A percentile compares a stretch with the other conserved stretches of the same genome.
These are phyloP conservation scores for Anthophora plumipes DNA, from an alignment of 2,888 invertebrate genomes.

Conservation along the genomic window DNA sequence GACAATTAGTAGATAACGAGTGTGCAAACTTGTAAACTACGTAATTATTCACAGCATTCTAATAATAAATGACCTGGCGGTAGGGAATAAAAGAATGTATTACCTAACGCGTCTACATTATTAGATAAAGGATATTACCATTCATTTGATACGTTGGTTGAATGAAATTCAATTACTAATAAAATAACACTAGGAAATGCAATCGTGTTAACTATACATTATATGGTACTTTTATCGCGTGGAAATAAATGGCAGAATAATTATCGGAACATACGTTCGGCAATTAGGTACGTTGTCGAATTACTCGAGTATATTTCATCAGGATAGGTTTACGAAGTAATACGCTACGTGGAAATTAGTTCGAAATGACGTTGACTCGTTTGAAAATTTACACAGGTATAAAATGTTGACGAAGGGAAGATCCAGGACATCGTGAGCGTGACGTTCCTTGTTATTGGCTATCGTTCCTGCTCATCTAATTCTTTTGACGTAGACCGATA, in stretches of 20 bases:
- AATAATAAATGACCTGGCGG: constrained; percentile 30
- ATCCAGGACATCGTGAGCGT: constrained; percentile 59
- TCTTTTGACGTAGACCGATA: constrained; percentile 65
- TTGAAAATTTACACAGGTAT: not conserved
- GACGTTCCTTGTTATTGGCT: constrained; percentile 63
- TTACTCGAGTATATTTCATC: too few species aligned
- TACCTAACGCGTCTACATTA: not conserved
- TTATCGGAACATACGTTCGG: too few species aligned
- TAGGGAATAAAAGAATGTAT: constrained; percentile 48
- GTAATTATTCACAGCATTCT: constrained; percentile 36
- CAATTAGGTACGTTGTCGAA: too few species aligned
- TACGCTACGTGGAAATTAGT: too few species aligned
- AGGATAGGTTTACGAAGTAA: too few species aligned
- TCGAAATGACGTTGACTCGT: not conserved
- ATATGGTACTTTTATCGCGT: not conserved
- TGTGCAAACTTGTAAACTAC: constrained; percentile 17
- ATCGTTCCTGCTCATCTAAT: constrained; percentile 47
- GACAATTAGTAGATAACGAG: constrained; percentile 45
- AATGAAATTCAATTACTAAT: not conserved
- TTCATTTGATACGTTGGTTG: not conserved
- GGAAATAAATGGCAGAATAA: not conserved
- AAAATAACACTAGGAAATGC: not conserved
- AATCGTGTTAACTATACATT: not conserved
- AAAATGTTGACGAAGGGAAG: constrained; percentile 14
- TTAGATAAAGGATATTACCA: not conserved